phyloP scores from a whole-genome alignment of 2,113 vertebrate genomes.

The Clupea harengus region DNA sequence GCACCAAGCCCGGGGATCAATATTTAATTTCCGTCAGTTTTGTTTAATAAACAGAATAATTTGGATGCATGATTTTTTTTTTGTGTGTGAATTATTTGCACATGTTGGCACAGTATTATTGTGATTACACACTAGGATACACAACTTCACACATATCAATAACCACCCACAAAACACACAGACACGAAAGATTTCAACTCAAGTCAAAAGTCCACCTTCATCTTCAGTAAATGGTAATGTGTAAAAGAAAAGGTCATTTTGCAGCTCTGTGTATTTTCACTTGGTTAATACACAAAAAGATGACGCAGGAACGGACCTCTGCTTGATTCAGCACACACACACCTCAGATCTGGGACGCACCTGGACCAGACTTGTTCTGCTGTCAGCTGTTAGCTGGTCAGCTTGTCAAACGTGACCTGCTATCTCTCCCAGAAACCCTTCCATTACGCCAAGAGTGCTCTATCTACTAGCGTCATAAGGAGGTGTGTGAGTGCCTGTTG shows the following conservation, averaged over 20 bases:
- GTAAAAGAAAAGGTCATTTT: too few relatives aligned
- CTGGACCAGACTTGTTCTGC: background rate
- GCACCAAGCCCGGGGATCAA: conserved; percentile 30
- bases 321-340: background rate
- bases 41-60: conserved; percentile 49
- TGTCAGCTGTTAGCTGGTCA: background rate
- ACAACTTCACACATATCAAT: background rate
- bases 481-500: background rate
- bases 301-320: background rate
- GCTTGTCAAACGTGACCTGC: background rate
- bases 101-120: background rate
- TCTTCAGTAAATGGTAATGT: background rate
- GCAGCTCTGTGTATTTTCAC: too few relatives aligned
- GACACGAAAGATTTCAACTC: background rate
- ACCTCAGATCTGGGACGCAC: background rate
- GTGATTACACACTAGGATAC: background rate
- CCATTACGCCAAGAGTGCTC: background rate
- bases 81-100: background rate
- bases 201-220: too few relatives aligned
- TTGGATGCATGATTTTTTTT: conserved; percentile 26
- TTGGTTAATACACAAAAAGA: background rate
- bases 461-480: background rate
- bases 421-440: background rate
- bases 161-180: background rate
- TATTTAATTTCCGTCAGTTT: conserved; percentile 52